phyloP scores from a whole-genome alignment of 1,140 invertebrate genomes.

The Dryas iulia region DNA sequence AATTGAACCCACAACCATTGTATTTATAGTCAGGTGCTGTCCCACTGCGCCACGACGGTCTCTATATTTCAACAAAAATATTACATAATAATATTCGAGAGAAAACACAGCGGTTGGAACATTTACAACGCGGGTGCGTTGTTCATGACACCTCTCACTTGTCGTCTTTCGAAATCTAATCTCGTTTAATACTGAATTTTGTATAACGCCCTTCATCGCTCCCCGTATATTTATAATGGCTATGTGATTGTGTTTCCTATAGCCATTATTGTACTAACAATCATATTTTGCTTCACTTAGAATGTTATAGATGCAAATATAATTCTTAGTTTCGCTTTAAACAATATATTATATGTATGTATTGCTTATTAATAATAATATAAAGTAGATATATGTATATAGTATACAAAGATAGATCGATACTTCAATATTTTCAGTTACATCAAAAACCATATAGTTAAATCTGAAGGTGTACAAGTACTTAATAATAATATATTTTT shows the following conservation, averaged over 20 bases:
- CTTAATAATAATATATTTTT: constrained; percentile 19
- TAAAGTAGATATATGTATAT: not conserved
- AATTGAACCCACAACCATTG: too few species aligned
- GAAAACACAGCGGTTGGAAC: not conserved
- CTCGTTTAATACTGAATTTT: constrained; percentile 39
- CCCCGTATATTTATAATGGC: constrained; percentile 27
- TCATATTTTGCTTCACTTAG: not conserved
- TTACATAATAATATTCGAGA: not conserved
- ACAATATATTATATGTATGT: too few species aligned
- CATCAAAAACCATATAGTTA: not conserved
- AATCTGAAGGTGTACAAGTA: constrained; percentile 5
- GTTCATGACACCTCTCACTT: constrained; percentile 46
- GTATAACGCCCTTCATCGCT: constrained; percentile 33
- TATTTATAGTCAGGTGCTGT: too few species aligned
- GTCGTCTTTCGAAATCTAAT: constrained; percentile 52
- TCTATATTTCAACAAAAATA: not conserved
- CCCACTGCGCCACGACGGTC: too few species aligned
- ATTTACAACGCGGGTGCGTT: constrained; percentile 24
- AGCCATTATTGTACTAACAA: not conserved
- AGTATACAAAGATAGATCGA: not conserved
- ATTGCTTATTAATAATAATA: too few species aligned
- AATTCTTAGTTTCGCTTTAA: not conserved
- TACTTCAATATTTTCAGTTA: not conserved
- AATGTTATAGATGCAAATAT: not conserved
- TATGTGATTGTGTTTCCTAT: not conserved